Conservation (phyloP, 2,888 invertebrate species). For the Ectropis crepuscularia region DNA sequence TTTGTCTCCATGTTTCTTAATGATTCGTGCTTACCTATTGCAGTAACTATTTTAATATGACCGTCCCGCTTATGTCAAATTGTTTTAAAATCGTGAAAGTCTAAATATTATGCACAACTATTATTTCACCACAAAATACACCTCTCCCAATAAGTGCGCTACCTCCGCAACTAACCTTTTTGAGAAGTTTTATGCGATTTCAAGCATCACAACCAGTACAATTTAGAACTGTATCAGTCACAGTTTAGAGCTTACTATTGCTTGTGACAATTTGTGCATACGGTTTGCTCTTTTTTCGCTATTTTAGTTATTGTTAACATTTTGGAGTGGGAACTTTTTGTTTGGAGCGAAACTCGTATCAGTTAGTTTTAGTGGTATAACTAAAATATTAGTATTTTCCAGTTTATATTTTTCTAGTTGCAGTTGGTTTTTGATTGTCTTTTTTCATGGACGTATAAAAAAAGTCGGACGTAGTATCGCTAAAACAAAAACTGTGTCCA, state of each 20-base stretch:
- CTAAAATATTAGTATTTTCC: slow-evolving; percentile 23
- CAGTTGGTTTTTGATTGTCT: background rate
- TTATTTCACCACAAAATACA: background rate
- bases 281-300: slow-evolving; percentile 31
- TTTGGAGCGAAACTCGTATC: slow-evolving; percentile 32
- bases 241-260: slow-evolving; percentile 1
- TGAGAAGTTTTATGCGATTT: slow-evolving; percentile 26
- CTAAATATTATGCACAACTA: too few relatives aligned
- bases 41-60: too few relatives aligned
- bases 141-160: background rate
- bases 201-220: background rate
- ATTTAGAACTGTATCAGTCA: slow-evolving; percentile 3
- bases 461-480: too few relatives aligned
- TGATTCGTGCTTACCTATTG: too few relatives aligned
- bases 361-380: slow-evolving; percentile 31
- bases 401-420: background rate
- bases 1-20: too few relatives aligned
- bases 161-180: slow-evolving; percentile 13
- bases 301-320: slow-evolving; percentile 36
- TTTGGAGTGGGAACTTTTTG: slow-evolving; percentile 39
- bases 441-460: too few relatives aligned
- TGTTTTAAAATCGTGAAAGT: too few relatives aligned
- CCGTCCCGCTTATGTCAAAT: too few relatives aligned
- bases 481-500: too few relatives aligned
- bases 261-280: background rate